A percentile compares a stretch with the other conserved stretches of the same genome.
phyloP scores from a whole-genome alignment of 2,113 vertebrate species.

The Sisor rabdophorus region DNA sequence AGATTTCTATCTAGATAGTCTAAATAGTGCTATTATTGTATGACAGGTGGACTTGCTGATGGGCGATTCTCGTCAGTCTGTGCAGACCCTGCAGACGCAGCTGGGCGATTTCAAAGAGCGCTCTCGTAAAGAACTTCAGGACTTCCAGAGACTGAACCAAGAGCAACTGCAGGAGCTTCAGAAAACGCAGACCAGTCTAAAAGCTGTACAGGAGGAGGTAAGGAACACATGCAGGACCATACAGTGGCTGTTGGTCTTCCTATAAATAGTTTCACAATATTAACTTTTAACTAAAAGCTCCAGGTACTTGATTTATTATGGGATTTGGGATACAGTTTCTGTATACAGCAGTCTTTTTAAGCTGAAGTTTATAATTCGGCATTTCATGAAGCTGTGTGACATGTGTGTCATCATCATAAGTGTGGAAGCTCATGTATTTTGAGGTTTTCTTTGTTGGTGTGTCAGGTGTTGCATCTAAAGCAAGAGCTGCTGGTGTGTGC shows the following conservation, averaged over 20 bases:
- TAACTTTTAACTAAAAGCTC: no score
- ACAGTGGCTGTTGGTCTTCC: no score
- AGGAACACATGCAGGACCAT: not conserved
- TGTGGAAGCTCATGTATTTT: not conserved
- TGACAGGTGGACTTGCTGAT: slow-evolving; percentile 80
- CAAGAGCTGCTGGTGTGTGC: slow-evolving; percentile 79
- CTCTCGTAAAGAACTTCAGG: slow-evolving; percentile 78
- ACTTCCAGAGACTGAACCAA: slow-evolving; percentile 81
- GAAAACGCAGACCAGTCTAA: slow-evolving; percentile 74
- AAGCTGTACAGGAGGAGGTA: slow-evolving; percentile 85
- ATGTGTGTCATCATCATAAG: no score
- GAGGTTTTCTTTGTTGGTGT: not conserved
- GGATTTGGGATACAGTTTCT: no score
- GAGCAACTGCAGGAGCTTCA: slow-evolving; percentile 81
- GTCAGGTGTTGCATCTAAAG: slow-evolving; percentile 78
- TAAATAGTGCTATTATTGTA: not conserved
- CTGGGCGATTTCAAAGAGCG: slow-evolving; percentile 88
- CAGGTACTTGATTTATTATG: no score
- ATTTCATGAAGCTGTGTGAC: no score
- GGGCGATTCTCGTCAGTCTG: slow-evolving; percentile 75
- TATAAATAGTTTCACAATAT: not conserved
- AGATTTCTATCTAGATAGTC: no score
- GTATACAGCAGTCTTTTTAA: no score
- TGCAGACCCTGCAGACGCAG: slow-evolving; percentile 74
- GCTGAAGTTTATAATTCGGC: no score